Conservation (phyloP, 2,113 vertebrate species). For the Ceuthmochares aereus region DNA sequence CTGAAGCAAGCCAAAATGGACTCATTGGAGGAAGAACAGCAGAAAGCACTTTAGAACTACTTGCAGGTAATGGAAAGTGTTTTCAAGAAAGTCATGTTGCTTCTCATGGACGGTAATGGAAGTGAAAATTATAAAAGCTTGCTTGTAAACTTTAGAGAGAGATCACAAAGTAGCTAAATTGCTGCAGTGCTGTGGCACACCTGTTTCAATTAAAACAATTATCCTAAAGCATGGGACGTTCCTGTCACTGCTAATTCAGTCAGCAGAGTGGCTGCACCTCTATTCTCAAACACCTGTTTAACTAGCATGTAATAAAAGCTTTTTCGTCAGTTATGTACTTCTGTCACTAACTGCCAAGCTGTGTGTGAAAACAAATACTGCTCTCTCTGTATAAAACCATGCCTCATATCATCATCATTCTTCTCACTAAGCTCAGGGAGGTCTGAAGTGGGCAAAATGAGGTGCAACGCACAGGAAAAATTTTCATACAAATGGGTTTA, state of each 20-base stretch:
- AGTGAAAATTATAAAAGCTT: conserved; percentile 41
- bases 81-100: conserved; percentile 34
- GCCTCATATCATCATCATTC: neutral
- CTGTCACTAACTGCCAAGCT: neutral
- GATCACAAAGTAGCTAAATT: neutral
- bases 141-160: neutral
- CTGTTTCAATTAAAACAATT: conserved; percentile 50
- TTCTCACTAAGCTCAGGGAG: neutral
- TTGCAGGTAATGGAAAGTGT: conserved; percentile 49
- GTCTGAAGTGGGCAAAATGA: neutral
- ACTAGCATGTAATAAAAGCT: neutral
- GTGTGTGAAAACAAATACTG: neutral
- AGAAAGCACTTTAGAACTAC: conserved; percentile 51
- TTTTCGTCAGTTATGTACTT: neutral
- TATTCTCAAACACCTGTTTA: neutral
- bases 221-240: neutral
- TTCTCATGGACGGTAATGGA: conserved; percentile 38
- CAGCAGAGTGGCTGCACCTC: neutral
- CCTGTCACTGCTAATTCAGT: neutral
- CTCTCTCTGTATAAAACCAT: neutral
- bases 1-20: conserved; percentile 38
- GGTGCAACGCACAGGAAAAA: neutral
- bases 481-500: neutral
- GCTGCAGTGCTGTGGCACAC: neutral
- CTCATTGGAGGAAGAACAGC: neutral